Evolutionary conservation across 2,113 vertebrate species (phyloP), one percentile per base, ranked within the genome.

Genomic region (Colinus virginianus): DNA sequence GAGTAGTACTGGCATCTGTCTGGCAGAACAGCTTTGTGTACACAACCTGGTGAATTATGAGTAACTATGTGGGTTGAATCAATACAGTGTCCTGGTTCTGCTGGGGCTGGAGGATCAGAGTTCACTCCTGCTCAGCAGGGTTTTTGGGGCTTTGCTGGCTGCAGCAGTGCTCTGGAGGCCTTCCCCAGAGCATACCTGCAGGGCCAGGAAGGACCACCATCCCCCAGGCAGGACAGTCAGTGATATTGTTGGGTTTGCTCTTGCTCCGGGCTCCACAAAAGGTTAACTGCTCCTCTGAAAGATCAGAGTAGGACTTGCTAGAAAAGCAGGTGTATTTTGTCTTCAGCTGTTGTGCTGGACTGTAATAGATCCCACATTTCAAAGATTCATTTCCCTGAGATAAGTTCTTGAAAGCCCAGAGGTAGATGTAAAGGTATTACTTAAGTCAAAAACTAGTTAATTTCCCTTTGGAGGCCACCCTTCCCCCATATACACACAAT

Each of bases 61-160:
- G 25, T 63, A 91, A 88, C 59, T 91, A 49, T 53, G 34, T 76
- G 78, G 62, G 62, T 72, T 92, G 67, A 85, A 82, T 91, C 95
- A 94, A 94, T 69, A 91, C 63, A 45, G 62, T 51, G 67, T 64
- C 76, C 58, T 76, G 36, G 67, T 77, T 87, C 36, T 78, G 49
- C n/a, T 45, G 63, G 63, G 67, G 45, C 34, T 66, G 63, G 59
- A 58, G 53, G 91, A 46, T 14, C 82, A 93, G 82, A 94, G 92
- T 88, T 86, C 90, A 28, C 9, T 91, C 72, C 64, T 83, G 71
- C 75, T 34, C 58, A 14, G 17, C 46, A 4, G 1, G 36, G 66
- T 17, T 22, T 11, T 90, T 42, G n/a, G 70, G 49, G 43, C 43
- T 59, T 49, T 46, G 11, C 58, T 88, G 78, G n/a, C 38, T 87